Evolutionary conservation across 2,888 invertebrate genomes (phyloP).

Genomic region (Stegana nigrithorax): DNA sequence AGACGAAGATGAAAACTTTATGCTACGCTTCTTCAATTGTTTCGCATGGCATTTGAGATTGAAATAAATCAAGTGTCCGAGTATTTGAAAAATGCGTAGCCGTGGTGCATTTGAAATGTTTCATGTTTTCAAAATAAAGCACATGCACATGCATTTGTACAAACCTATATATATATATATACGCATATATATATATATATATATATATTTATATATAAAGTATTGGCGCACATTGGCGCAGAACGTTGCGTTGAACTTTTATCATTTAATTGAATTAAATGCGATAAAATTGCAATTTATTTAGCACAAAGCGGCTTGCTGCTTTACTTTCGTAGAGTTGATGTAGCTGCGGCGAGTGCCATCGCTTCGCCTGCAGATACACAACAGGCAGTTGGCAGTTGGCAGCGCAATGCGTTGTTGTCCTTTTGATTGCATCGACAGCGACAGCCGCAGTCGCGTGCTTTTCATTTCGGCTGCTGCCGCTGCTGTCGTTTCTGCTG

Average conservation of each 20-base stretch:
- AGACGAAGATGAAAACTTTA: too few relatives aligned
- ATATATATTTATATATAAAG: too few relatives aligned
- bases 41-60: constrained; percentile 11
- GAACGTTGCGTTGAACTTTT: background rate
- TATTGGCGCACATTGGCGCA: too few relatives aligned
- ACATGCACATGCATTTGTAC: too few relatives aligned
- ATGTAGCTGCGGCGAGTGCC: too few relatives aligned
- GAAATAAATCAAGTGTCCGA: constrained; percentile 17
- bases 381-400: background rate
- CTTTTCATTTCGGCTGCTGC: background rate
- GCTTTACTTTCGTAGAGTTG: constrained; percentile 12
- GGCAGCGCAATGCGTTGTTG: constrained; percentile 27
- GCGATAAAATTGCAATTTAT: constrained; percentile 50
- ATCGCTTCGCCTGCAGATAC: background rate
- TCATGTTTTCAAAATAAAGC: constrained; percentile 1
- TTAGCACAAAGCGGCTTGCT: constrained; percentile 27
- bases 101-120: background rate
- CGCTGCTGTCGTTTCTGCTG: background rate
- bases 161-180: too few relatives aligned
- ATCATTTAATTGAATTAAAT: constrained; percentile 50
- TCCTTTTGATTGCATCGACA: constrained; percentile 39
- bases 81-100: constrained; percentile 14
- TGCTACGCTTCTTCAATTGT: too few relatives aligned
- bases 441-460: constrained; percentile 36
- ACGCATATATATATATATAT: background rate